These are phyloP conservation scores for Cremastinae sp. DNA, from an alignment of 2,888 invertebrate species.

Conservation along the genomic window DNA sequence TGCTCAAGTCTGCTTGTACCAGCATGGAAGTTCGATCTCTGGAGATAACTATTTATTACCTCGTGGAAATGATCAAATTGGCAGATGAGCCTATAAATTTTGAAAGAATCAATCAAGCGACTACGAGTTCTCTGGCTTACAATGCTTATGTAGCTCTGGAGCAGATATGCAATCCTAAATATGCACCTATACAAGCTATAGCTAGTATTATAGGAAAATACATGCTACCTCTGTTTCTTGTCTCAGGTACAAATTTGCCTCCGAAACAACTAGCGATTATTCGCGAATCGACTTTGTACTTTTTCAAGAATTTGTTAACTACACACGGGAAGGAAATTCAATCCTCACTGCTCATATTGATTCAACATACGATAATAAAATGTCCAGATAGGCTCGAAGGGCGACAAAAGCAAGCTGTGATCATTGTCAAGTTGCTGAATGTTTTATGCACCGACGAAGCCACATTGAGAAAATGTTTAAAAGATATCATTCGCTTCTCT, in stretches of 20 bases:
- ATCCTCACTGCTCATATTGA: slow-evolving; percentile 68
- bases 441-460: slow-evolving; percentile 63
- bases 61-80: slow-evolving; percentile 75
- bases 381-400: slow-evolving; percentile 75
- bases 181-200: slow-evolving; percentile 78
- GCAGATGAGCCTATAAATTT: slow-evolving; percentile 66
- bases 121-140: slow-evolving; percentile 70
- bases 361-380: slow-evolving; percentile 73
- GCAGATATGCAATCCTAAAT: slow-evolving; percentile 77
- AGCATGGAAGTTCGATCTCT: slow-evolving; percentile 79
- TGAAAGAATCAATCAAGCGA: slow-evolving; percentile 57
- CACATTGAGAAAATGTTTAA: slow-evolving; percentile 62
- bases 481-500: slow-evolving; percentile 69
- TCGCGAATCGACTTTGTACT: slow-evolving; percentile 71
- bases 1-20: slow-evolving; percentile 78
- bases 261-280: slow-evolving; percentile 64
- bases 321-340: slow-evolving; percentile 65
- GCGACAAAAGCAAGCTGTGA: slow-evolving; percentile 73
- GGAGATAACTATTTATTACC: slow-evolving; percentile 76
- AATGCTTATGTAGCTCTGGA: slow-evolving; percentile 78
- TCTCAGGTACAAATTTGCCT: slow-evolving; percentile 60
- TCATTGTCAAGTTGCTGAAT: slow-evolving; percentile 72
- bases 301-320: slow-evolving; percentile 68
- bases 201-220: slow-evolving; percentile 78
- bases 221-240: slow-evolving; percentile 77